phyloP scores from a whole-genome alignment of 2,113 vertebrate genomes.

The Lucifuga dentata region DNA sequence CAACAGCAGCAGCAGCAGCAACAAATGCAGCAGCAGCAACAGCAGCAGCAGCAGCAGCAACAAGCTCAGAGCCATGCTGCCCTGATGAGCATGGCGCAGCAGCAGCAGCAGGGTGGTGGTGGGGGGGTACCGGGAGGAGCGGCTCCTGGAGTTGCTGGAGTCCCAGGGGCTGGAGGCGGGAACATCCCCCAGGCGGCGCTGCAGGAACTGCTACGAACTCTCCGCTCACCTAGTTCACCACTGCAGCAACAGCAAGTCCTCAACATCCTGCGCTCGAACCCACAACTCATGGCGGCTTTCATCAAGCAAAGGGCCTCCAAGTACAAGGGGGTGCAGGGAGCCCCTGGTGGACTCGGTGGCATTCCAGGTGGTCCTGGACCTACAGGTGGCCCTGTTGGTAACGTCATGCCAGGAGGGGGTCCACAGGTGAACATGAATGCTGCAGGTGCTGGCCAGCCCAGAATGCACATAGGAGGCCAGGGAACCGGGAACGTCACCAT shows the following conservation, averaged over 20 bases:
- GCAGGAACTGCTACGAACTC: slow-evolving; percentile 80
- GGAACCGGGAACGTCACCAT: slow-evolving; percentile 72
- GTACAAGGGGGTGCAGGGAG: slow-evolving; percentile 86
- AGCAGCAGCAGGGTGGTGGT: slow-evolving; percentile 87
- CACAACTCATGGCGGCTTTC: slow-evolving; percentile 96
- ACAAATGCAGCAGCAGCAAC: too few relatives aligned
- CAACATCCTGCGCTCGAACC: slow-evolving; percentile 95
- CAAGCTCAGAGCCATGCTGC: slow-evolving; percentile 82
- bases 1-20: slow-evolving; percentile 86
- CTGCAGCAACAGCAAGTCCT: slow-evolving; percentile 79
- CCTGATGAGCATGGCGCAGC: slow-evolving; percentile 84
- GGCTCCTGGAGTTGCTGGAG: slow-evolving; percentile 29
- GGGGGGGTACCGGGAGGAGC: slow-evolving; percentile 51
- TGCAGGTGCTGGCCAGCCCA: slow-evolving; percentile 81
- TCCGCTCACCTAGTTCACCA: slow-evolving; percentile 82
- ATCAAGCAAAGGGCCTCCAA: slow-evolving; percentile 95
- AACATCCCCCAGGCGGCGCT: slow-evolving; percentile 85
- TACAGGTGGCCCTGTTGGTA: slow-evolving; percentile 80
- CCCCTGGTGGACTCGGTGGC: slow-evolving; percentile 60
- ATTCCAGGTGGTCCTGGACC: slow-evolving; percentile 78
- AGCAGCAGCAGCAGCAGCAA: slow-evolving; percentile 74
- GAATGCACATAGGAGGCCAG: slow-evolving; percentile 86
- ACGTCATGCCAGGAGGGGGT: slow-evolving; percentile 75
- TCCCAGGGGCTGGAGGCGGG: slow-evolving; percentile 66
- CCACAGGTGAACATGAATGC: slow-evolving; percentile 86